A percentile compares a stretch with the other conserved stretches of the same genome.
Evolutionary conservation across 2,888 invertebrate species (phyloP).

Genomic region (Timema cristinae): DNA sequence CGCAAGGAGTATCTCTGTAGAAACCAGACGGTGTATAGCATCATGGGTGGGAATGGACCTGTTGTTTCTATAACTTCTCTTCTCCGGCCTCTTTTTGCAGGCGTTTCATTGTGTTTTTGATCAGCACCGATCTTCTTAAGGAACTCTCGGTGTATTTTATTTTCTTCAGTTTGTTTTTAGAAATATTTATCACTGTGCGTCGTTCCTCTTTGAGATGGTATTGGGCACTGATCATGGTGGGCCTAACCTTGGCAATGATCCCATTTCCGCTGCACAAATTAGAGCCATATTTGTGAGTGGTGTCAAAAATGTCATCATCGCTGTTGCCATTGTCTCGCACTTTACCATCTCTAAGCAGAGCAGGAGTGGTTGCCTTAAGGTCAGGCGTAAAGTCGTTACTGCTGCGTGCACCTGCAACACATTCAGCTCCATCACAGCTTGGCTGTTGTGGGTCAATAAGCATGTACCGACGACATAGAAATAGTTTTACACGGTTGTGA

Average conservation of each 20-base stretch:
- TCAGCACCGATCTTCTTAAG: conserved; percentile 88
- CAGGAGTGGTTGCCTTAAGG: not conserved
- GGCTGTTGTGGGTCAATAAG: no score
- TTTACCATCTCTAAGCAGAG: conserved; percentile 23
- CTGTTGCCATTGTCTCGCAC: conserved; percentile 49
- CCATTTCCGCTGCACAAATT: conserved; percentile 39
- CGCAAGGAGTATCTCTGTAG: conserved; percentile 13
- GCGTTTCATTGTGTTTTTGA: conserved; percentile 86
- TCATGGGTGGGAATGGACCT: conserved; percentile 28
- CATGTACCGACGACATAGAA: no score
- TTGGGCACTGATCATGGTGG: conserved; percentile 85
- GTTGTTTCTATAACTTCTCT: conserved; percentile 61
- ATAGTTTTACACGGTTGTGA: no score
- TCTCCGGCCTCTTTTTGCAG: conserved; percentile 79
- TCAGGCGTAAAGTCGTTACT: no score
- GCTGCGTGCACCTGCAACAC: no score
- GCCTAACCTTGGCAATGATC: conserved; percentile 52
- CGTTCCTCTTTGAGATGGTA: no score
- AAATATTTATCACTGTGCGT: no score
- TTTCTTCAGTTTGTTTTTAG: no score
- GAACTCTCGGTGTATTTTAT: no score
- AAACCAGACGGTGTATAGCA: conserved; percentile 19
- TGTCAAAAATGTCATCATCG: conserved; percentile 71
- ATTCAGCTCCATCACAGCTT: no score
- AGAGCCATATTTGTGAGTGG: conserved; percentile 56